Conservation (phyloP, 2,888 invertebrate genomes). For the Eucera pruinosa region DNA sequence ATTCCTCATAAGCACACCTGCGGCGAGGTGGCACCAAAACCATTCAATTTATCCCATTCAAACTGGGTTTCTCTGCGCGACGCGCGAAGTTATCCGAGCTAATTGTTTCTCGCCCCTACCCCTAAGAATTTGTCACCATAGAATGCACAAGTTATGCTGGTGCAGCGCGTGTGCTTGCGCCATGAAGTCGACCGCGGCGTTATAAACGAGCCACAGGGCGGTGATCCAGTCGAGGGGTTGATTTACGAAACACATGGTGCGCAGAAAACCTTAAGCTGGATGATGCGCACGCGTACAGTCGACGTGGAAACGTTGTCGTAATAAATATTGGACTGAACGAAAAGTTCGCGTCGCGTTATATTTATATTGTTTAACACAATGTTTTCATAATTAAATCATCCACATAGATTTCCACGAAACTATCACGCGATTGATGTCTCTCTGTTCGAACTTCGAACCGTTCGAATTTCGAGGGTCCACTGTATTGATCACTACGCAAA, state of each 20-base stretch:
- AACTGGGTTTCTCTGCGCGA: not conserved
- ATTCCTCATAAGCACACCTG: not conserved
- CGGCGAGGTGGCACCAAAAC: not conserved
- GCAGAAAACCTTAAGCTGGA: not conserved
- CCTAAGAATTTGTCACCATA: slow-evolving; percentile 28
- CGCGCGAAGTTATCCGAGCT: slow-evolving; percentile 1
- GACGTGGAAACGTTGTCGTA: too few species aligned
- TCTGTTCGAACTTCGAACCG: too few species aligned
- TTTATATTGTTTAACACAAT: too few species aligned
- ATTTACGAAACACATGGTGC: slow-evolving; percentile 53
- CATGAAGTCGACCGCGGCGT: slow-evolving; percentile 42
- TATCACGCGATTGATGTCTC: too few species aligned
- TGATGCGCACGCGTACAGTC: not conserved
- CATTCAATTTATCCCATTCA: not conserved
- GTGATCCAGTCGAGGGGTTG: slow-evolving; percentile 37
- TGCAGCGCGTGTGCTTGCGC: not conserved
- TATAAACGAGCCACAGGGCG: slow-evolving; percentile 44
- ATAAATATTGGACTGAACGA: too few species aligned
- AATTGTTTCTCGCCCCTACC: slow-evolving; percentile 28
- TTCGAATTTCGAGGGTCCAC: too few species aligned
- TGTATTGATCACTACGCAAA: too few species aligned
- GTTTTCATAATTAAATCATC: too few species aligned
- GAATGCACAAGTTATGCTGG: not conserved
- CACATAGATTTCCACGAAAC: too few species aligned
- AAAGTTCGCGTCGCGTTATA: too few species aligned